Percentiles rank a stretch among this genome's conserved stretches.
Evolutionary conservation across 2,888 invertebrate species (phyloP).

Genomic region (Drosophila kambysellisi): DNA sequence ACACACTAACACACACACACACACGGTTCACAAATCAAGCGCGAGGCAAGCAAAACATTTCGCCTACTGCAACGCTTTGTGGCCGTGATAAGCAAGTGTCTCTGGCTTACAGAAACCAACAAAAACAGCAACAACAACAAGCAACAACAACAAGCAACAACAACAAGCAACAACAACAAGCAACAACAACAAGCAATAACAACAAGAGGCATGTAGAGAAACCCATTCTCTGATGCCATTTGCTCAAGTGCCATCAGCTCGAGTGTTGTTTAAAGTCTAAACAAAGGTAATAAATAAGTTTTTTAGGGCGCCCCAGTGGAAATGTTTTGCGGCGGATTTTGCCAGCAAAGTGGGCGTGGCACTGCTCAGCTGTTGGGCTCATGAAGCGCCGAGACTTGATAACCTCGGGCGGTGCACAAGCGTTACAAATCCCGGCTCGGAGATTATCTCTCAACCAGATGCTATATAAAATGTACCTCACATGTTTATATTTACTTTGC

Average conservation of each 20-base stretch:
- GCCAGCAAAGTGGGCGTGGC: conserved; percentile 29
- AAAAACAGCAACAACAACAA: conserved; percentile 9
- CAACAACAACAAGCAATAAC: conserved; percentile 17
- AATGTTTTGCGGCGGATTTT: conserved; percentile 9
- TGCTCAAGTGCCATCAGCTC: conserved; percentile 68
- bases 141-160: conserved; percentile 16
- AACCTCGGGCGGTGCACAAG: conserved; percentile 17
- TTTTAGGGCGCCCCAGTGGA: conserved; percentile 49
- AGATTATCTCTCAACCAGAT: conserved; percentile 14
- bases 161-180: conserved; percentile 25
- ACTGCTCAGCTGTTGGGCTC: conserved; percentile 44
- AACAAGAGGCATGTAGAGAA: conserved; percentile 33
- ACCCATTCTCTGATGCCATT: conserved; percentile 70
- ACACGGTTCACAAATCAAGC: conserved; percentile 66
- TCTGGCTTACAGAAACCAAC: conserved; percentile 31
- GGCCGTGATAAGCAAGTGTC: conserved; percentile 66
- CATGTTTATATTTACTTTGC: background rate
- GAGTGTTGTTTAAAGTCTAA: conserved; percentile 75
- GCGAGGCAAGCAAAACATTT: conserved; percentile 52
- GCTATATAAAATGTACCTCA: conserved; percentile 9
- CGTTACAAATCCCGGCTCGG: conserved; percentile 5
- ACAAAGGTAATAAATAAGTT: conserved; percentile 81
- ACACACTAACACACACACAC: conserved; percentile 20
- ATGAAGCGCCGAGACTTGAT: conserved; percentile 48
- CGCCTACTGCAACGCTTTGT: conserved; percentile 31